phyloP scores from a whole-genome alignment of 2,888 invertebrate species.

The Myathropa florea region DNA sequence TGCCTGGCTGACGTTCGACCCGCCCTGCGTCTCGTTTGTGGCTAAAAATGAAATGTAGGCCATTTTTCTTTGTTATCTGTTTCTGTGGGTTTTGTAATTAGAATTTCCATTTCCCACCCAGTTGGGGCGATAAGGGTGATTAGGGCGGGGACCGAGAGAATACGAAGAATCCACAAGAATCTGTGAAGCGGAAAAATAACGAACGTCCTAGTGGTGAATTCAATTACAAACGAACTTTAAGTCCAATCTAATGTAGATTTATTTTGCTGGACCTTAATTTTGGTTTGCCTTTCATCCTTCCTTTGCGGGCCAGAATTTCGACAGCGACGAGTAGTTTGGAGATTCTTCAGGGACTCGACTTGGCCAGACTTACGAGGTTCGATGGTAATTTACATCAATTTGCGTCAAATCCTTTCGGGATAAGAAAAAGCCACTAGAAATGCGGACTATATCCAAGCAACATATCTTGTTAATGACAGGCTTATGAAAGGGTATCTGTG shows the following conservation, averaged over 20 bases:
- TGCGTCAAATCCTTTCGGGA: background rate
- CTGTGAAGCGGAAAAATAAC: conserved; percentile 42
- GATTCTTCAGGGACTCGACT: background rate
- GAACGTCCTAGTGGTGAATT: conserved; percentile 40
- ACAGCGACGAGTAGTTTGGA: background rate
- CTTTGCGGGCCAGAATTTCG: background rate
- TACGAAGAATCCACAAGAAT: conserved; percentile 24
- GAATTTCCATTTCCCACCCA: conserved; percentile 50
- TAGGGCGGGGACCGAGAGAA: background rate
- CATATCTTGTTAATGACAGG: background rate
- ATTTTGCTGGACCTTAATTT: conserved; percentile 31
- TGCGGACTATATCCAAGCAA: background rate
- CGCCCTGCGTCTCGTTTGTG: background rate
- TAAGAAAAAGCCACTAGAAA: background rate
- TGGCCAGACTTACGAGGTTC: background rate
- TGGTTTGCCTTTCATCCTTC: background rate
- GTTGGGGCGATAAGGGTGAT: conserved; percentile 5
- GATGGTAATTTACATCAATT: background rate
- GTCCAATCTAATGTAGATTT: conserved; percentile 34
- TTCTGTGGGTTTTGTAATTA: conserved; percentile 68
- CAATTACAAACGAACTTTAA: conserved; percentile 51
- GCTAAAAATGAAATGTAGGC: conserved; percentile 68
- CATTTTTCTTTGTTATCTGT: conserved; percentile 70
- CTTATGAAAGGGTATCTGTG: background rate
- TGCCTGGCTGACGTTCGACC: background rate